Conservation (phyloP, 2,888 invertebrate species). For the Gastrophysa polygoni region DNA sequence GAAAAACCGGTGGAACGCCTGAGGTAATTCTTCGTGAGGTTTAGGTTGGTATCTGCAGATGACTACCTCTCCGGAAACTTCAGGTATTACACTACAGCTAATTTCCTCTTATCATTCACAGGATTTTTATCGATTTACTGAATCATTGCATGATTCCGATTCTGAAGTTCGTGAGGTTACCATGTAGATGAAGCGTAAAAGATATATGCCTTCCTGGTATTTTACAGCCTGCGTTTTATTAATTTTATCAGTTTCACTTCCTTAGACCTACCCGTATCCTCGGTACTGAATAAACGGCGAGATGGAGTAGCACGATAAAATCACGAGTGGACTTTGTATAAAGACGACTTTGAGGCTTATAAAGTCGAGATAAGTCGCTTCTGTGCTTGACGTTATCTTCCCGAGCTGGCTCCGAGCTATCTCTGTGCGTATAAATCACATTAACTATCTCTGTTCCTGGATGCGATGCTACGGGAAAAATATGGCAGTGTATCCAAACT, state of each 20-base stretch:
- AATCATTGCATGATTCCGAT: too few relatives aligned
- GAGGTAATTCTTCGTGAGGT: too few relatives aligned
- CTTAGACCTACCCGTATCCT: background rate
- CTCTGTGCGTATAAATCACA: constrained; percentile 56
- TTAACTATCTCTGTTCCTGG: constrained; percentile 52
- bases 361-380: constrained; percentile 54
- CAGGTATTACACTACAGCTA: too few relatives aligned
- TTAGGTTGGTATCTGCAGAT: too few relatives aligned
- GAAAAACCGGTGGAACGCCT: too few relatives aligned
- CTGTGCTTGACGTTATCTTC: constrained; percentile 56
- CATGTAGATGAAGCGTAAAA: too few relatives aligned
- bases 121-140: too few relatives aligned
- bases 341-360: constrained; percentile 50
- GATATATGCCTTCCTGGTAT: too few relatives aligned
- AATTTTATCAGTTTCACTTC: background rate
- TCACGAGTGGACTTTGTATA: constrained; percentile 44
- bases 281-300: background rate
- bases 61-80: too few relatives aligned
- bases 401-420: constrained; percentile 51
- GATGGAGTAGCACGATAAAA: constrained; percentile 9
- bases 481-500: constrained; percentile 49
- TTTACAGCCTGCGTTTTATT: too few relatives aligned
- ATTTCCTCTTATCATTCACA: too few relatives aligned
- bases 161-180: too few relatives aligned
- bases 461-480: constrained; percentile 51